Conservation (phyloP, 2,113 vertebrate species). For the Cygnus buccinator region DNA sequence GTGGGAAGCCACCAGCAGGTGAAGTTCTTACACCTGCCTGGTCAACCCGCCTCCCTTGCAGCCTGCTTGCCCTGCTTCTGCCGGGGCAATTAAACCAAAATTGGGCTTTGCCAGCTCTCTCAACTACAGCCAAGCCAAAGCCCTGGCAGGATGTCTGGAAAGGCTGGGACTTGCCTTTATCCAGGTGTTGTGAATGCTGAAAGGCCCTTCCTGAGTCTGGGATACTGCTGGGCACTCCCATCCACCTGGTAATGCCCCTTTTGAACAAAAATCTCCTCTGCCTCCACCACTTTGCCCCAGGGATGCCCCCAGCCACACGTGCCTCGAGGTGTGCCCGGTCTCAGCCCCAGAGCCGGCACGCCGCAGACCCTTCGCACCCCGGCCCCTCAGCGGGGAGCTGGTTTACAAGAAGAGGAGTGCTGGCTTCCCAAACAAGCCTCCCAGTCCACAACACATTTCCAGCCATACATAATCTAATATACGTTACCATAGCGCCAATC, state of each 20-base stretch:
- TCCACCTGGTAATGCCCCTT: fast-evolving
- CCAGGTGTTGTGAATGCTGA: no score
- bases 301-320: fast-evolving
- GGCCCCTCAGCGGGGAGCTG: conserved; percentile 51
- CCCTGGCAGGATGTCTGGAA: not conserved
- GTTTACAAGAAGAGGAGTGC: conserved; percentile 73
- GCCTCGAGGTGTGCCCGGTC: not conserved
- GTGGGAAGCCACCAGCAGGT: not conserved
- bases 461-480: conserved; percentile 83
- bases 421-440: conserved; percentile 66
- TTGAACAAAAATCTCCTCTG: not conserved
- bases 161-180: not conserved
- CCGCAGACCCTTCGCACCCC: conserved; percentile 4
- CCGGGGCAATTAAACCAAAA: not conserved
- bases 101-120: fast-evolving
- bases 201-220: not conserved
- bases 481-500: conserved; percentile 82
- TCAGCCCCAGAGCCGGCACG: not conserved
- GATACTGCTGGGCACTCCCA: not conserved
- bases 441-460: conserved; percentile 72
- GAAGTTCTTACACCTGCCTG: not conserved
- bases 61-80: not conserved
- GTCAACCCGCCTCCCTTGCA: fast-evolving
- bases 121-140: not conserved
- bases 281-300: not conserved